Evolutionary conservation across 1,140 invertebrate species (phyloP).

Genomic region (Helicoverpa armigera): DNA sequence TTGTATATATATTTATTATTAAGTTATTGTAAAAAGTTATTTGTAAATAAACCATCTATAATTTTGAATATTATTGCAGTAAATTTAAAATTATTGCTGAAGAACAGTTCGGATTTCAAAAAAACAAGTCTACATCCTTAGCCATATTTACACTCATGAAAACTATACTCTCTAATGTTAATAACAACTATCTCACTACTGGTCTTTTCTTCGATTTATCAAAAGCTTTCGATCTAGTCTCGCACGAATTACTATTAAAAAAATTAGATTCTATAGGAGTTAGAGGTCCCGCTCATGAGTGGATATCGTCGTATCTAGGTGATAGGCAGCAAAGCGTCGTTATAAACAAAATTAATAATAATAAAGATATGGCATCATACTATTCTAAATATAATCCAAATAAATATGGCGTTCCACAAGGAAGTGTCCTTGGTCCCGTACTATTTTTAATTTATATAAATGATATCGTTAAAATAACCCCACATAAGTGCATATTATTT

Average conservation of each 20-base stretch:
- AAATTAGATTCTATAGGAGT: background rate
- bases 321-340: background rate
- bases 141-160: constrained; percentile 4
- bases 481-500: constrained; percentile 4
- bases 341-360: background rate
- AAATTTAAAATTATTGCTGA: constrained; percentile 3
- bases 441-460: background rate
- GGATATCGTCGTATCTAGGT: background rate
- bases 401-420: constrained; percentile 3
- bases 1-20: no score
- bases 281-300: background rate
- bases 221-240: constrained; percentile 10
- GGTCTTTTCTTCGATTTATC: background rate
- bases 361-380: background rate
- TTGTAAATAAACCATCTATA: no score
- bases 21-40: no score
- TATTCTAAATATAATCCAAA: background rate
- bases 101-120: background rate
- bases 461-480: background rate
- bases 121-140: background rate
- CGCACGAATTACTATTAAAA: background rate
- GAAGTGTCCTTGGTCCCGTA: background rate
- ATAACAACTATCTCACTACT: background rate
- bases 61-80: no score
- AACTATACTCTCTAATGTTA: background rate